A percentile compares a stretch with the other conserved stretches of the same genome.
phyloP scores from a whole-genome alignment of 2,888 invertebrate species.

The Helobdella robusta region DNA sequence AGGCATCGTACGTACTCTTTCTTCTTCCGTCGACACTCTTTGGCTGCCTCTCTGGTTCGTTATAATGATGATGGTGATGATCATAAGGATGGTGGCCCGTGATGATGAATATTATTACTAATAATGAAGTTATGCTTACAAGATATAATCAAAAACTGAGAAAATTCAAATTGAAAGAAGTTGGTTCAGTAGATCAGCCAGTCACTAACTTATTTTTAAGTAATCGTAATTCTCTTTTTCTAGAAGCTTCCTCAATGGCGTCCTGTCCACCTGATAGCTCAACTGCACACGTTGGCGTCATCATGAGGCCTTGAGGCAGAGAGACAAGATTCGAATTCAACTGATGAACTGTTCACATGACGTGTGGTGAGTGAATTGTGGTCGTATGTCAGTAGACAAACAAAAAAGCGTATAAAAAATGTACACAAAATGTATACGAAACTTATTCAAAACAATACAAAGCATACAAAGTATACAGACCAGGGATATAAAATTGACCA shows the following conservation, averaged over 20 bases:
- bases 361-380: too few relatives aligned
- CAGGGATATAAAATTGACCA: slow-evolving; percentile 24
- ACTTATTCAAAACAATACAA: too few relatives aligned
- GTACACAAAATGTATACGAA: too few relatives aligned
- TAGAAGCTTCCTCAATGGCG: slow-evolving; percentile 71
- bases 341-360: slow-evolving; percentile 20
- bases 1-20: slow-evolving; percentile 99
- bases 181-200: too few relatives aligned
- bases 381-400: too few relatives aligned
- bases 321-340: slow-evolving; percentile 23
- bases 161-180: too few relatives aligned
- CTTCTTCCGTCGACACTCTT: slow-evolving; percentile 97
- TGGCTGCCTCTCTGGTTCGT: slow-evolving; percentile 77
- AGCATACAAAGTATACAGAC: not conserved
- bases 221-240: slow-evolving; percentile 83
- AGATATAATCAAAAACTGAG: too few relatives aligned
- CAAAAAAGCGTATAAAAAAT: too few relatives aligned
- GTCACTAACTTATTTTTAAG: slow-evolving; percentile 64
- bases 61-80: slow-evolving; percentile 1
- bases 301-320: slow-evolving; percentile 25
- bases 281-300: slow-evolving; percentile 40
- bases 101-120: too few relatives aligned
- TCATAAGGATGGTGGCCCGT: not conserved
- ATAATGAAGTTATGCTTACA: too few relatives aligned
- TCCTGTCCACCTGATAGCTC: slow-evolving; percentile 44